Evolutionary conservation across 1,140 invertebrate genomes (phyloP), one percentile per base, ranked within the genome.

Genomic region (Drosophila insularis): DNA sequence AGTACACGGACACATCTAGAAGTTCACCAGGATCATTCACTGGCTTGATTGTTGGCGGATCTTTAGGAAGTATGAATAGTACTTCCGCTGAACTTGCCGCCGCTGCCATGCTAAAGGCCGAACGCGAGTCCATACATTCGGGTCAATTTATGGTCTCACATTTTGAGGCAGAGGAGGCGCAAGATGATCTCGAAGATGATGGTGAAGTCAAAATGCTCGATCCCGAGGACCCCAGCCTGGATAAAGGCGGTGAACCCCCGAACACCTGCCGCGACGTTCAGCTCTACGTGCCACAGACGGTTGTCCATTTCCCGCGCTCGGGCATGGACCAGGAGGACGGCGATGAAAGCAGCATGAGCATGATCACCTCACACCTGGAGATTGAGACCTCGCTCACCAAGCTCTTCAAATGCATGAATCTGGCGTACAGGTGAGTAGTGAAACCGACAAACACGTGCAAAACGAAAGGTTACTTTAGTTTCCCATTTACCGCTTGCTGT

Each of bases 61-160:
- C 27, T 27, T 5, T 27, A 27, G 27, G 27, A 27, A 27, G 27
- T 1, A 27, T 27, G 27, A 27, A 27, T 21, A 72, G 68, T 54
- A 67, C 70, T 4, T 32, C 82, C 2, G 63, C 84, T 10, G 80
- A 79, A 7, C 50, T 81, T 14, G 68, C 75, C 7, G 64, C 59
- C 1, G 77, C 74, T 0, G 72, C 66, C 1, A 74, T 79, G 64
- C 55, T 75, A 32, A 87, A 74, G 43, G 89, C 90, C 7, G 90
- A 90, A 32, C 72, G 92, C 19, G 97, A 98, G 92, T 95, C 96
- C 1, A 99, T 99, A 81, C 98, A 99, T 92, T 99, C 98, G 81
- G 98, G 98, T 19, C 98, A 99, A 92, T 99, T 99, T 92, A 99
- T 99, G 98, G 96, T 99, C 43, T 99, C 97, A 54, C 95, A 98